These are phyloP conservation scores for Bostrychus sinensis DNA, from an alignment of 2,113 vertebrate species.

Conservation along the genomic window DNA sequence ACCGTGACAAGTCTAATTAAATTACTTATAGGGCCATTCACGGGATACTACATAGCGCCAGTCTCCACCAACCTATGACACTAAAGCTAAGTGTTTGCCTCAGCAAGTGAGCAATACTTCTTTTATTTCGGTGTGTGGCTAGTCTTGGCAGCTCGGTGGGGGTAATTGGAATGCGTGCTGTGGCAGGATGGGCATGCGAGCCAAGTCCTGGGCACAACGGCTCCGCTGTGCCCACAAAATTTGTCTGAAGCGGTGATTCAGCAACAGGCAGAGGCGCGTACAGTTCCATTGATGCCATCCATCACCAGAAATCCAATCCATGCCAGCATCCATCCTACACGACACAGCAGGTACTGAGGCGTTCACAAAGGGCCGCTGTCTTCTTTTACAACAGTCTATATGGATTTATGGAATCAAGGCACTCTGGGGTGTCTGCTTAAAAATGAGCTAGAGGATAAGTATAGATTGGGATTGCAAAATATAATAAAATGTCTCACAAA, in stretches of 20 bases:
- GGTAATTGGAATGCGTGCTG: conserved; percentile 70
- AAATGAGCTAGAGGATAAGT: background rate
- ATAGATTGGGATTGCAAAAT: background rate
- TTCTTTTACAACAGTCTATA: conserved; percentile 9
- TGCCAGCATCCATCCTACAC: conserved; percentile 13
- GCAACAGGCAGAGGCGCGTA: conserved; percentile 61
- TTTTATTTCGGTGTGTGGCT: conserved; percentile 34
- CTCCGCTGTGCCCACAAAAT: conserved; percentile 65
- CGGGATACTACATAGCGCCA: conserved; percentile 5
- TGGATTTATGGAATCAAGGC: background rate
- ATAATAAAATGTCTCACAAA: too few species aligned
- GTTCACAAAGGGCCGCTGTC: background rate
- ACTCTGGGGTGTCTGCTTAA: background rate
- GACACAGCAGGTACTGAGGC: conserved; percentile 5
- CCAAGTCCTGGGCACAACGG: conserved; percentile 60
- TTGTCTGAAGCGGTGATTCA: conserved; percentile 59
- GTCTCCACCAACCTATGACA: conserved; percentile 11
- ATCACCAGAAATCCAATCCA: conserved; percentile 59
- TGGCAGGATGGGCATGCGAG: conserved; percentile 40
- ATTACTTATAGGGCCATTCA: conserved; percentile 19
- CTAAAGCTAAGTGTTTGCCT: conserved; percentile 33
- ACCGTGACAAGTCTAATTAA: conserved; percentile 14
- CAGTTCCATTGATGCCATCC: conserved; percentile 46
- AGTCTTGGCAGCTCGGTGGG: conserved; percentile 32
- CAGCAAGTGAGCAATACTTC: conserved; percentile 40